Conservation (phyloP, 2,797 vertebrate genomes). For the Microchirus variegatus region DNA sequence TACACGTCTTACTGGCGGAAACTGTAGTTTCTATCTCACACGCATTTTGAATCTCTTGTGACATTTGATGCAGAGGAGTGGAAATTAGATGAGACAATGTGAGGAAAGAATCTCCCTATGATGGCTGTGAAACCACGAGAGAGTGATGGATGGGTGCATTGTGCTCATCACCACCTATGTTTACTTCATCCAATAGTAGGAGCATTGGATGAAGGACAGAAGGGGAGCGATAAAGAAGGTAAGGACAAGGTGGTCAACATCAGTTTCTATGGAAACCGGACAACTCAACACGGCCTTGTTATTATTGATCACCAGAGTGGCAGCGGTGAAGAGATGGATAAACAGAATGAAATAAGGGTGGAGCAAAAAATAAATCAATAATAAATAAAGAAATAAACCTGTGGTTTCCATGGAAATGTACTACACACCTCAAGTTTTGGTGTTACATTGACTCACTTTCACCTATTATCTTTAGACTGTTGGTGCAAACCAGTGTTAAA, state of each 20-base stretch:
- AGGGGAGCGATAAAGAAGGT: background rate
- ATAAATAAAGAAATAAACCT: conserved; percentile 1
- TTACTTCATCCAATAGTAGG: too few species aligned
- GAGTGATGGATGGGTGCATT: conserved; percentile 41
- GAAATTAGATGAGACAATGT: conserved; percentile 46
- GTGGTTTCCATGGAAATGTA: conserved; percentile 47
- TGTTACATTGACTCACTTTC: too few species aligned
- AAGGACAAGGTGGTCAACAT: conserved; percentile 17
- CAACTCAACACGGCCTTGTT: conserved; percentile 12
- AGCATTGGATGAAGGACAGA: conserved; percentile 1
- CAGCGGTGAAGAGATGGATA: conserved; percentile 22
- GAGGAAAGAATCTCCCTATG: conserved; percentile 37
- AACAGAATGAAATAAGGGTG: conserved; percentile 27
- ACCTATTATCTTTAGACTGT: too few species aligned
- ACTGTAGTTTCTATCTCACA: conserved; percentile 12
- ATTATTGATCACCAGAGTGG: conserved; percentile 30
- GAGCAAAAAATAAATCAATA: conserved; percentile 9
- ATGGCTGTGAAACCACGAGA: conserved; percentile 33
- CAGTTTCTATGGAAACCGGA: conserved; percentile 53
- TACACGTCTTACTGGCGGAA: conserved; percentile 17
- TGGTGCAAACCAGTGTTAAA: too few species aligned
- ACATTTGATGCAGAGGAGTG: conserved; percentile 50
- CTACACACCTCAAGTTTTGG: too few species aligned
- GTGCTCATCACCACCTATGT: conserved; percentile 18
- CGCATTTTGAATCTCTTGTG: conserved; percentile 30